Evolutionary conservation across 37 sponge, comb jelly and placozoan species (phyloP).

Genomic region (Tethya wilhelma): DNA sequence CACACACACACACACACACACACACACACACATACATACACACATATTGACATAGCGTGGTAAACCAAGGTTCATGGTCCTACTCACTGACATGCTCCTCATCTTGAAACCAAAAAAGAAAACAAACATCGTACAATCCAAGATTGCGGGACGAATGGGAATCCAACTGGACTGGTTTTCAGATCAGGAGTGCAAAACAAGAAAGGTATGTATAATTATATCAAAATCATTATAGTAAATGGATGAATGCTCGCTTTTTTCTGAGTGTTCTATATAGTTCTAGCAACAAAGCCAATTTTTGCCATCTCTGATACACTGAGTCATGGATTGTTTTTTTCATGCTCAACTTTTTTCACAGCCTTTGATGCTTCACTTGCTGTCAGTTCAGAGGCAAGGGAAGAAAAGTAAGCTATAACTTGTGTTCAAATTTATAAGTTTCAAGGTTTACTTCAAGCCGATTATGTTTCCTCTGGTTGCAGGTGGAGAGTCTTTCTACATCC

Average conservation of each 20-base stretch:
- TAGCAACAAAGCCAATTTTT: no score
- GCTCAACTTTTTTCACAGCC: constrained; percentile 29
- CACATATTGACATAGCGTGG: constrained; percentile 39
- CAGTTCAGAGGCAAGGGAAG: constrained; percentile 12
- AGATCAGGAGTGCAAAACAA: constrained; percentile 40
- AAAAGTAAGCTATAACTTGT: constrained; percentile 11
- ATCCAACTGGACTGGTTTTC: constrained; percentile 51
- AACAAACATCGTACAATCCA: background rate
- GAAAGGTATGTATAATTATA: constrained; percentile 22
- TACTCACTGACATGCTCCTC: constrained; percentile 48
- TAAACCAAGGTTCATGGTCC: constrained; percentile 42
- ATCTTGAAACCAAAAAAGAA: constrained; percentile 43
- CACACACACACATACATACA: no score
- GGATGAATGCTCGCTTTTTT: no score
- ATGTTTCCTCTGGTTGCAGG: background rate
- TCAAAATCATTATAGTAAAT: background rate
- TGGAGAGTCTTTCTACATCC: constrained; percentile 17
- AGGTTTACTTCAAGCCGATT: background rate
- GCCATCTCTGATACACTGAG: no score
- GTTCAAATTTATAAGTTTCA: background rate
- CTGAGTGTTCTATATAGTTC: no score
- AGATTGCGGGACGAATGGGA: background rate
- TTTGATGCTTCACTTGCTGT: constrained; percentile 20
- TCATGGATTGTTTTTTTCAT: no score
- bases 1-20: no score